Conservation (phyloP, 2,797 vertebrate species). For the Podargus strigoides region DNA sequence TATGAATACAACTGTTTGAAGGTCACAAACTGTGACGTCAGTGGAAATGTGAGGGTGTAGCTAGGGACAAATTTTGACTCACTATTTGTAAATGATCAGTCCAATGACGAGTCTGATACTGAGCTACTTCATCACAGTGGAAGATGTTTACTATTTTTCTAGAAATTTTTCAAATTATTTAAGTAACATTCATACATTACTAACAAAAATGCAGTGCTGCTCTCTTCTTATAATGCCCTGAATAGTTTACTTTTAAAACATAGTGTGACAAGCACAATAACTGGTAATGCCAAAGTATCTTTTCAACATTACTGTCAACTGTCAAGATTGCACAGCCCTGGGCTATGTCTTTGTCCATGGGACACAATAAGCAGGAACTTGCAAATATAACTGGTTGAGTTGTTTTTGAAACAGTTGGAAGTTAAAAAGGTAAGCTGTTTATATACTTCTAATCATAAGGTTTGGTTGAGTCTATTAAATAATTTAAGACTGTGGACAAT, state of each 20-base stretch:
- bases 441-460: not conserved
- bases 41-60: conserved; percentile 17
- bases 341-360: not conserved
- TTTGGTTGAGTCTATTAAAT: not conserved
- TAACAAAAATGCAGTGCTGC: not conserved
- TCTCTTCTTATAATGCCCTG: not conserved
- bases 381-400: not conserved
- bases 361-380: not conserved
- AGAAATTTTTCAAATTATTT: not conserved
- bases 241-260: not conserved
- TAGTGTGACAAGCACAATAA: not conserved
- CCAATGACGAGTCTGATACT: not conserved
- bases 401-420: not conserved
- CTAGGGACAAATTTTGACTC: conserved; percentile 39
- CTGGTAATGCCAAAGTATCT: not conserved
- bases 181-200: not conserved
- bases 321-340: not conserved
- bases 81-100: conserved; percentile 12
- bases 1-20: not conserved
- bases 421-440: not conserved
- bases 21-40: not conserved
- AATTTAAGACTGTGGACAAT: not conserved
- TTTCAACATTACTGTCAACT: not conserved
- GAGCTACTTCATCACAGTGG: not conserved
- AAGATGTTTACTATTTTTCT: not conserved